Evolutionary conservation across 2,113 vertebrate genomes (phyloP).

Genomic region (Engraulis encrasicolus): DNA sequence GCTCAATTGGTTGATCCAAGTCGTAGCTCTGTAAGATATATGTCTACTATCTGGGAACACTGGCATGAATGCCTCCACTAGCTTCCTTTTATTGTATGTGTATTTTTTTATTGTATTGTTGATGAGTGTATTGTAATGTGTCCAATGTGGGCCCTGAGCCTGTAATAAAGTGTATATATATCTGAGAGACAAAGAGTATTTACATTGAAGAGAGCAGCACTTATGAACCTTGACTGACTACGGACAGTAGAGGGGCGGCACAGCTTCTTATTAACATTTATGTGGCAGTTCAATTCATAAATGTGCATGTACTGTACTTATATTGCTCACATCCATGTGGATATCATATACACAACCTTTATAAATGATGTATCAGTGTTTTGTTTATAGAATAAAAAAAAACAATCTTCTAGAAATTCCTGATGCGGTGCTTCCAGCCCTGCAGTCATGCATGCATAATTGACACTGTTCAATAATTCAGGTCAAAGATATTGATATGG

Average conservation of each 20-base stretch:
- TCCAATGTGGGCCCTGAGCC: no score
- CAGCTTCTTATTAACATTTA: neutral
- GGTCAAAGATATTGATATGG: slow-evolving; percentile 49
- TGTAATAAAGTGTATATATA: no score
- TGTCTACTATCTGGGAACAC: no score
- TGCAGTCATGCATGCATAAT: slow-evolving; percentile 44
- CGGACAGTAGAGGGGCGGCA: neutral
- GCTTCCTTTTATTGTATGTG: no score
- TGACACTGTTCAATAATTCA: slow-evolving; percentile 48
- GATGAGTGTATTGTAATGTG: no score
- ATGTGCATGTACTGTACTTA: neutral
- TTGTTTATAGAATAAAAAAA: neutral
- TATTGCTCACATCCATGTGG: neutral
- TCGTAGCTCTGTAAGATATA: no score
- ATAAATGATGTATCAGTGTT: neutral
- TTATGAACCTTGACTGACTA: neutral
- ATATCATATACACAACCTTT: neutral
- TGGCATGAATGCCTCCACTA: no score
- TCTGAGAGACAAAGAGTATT: no score
- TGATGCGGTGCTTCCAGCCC: slow-evolving; percentile 33
- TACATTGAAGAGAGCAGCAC: neutral
- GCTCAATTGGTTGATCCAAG: no score
- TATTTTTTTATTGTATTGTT: no score
- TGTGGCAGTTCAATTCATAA: neutral
- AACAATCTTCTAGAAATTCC: neutral